These are phyloP conservation scores for Serrognathus titanus DNA, from an alignment of 2,888 invertebrate genomes.

Conservation along the genomic window DNA sequence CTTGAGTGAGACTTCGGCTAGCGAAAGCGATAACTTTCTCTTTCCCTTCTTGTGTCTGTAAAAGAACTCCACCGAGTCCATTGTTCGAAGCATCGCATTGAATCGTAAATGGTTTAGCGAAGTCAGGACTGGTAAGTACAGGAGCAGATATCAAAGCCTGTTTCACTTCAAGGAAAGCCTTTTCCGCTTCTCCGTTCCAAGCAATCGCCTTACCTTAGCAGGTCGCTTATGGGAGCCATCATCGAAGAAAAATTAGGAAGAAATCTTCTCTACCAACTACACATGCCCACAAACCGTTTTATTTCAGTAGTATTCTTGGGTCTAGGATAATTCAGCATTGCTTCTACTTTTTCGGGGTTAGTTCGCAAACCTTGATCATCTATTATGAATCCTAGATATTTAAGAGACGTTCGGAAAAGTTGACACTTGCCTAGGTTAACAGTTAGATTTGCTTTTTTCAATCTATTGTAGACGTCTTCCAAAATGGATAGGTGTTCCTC, in stretches of 20 bases:
- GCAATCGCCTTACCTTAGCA: too few relatives aligned
- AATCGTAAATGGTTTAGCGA: slow-evolving; percentile 26
- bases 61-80: slow-evolving; percentile 27
- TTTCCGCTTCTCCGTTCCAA: slow-evolving; percentile 28
- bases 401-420: slow-evolving; percentile 26
- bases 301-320: slow-evolving; percentile 29
- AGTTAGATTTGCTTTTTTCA: slow-evolving; percentile 25
- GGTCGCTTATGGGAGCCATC: slow-evolving; percentile 26
- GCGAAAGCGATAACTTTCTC: slow-evolving; percentile 24
- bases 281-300: slow-evolving; percentile 32
- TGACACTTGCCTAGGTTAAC: slow-evolving; percentile 30
- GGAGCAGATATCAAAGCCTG: slow-evolving; percentile 26
- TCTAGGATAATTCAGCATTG: slow-evolving; percentile 29
- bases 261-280: slow-evolving; percentile 32
- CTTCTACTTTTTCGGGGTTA: slow-evolving; percentile 30
- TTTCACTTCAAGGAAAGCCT: slow-evolving; percentile 27
- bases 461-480: slow-evolving; percentile 16
- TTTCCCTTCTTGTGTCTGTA: slow-evolving; percentile 22
- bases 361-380: slow-evolving; percentile 26
- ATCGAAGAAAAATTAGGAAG: slow-evolving; percentile 29
- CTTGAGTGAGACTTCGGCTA: slow-evolving; percentile 13
- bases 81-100: slow-evolving; percentile 29
- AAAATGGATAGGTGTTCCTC: slow-evolving; percentile 21
- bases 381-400: slow-evolving; percentile 31
- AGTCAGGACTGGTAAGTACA: slow-evolving; percentile 28